Evolutionary conservation across 2,797 vertebrate species (phyloP), one percentile per base, ranked within the genome.

Genomic region (Sylvia borin): DNA sequence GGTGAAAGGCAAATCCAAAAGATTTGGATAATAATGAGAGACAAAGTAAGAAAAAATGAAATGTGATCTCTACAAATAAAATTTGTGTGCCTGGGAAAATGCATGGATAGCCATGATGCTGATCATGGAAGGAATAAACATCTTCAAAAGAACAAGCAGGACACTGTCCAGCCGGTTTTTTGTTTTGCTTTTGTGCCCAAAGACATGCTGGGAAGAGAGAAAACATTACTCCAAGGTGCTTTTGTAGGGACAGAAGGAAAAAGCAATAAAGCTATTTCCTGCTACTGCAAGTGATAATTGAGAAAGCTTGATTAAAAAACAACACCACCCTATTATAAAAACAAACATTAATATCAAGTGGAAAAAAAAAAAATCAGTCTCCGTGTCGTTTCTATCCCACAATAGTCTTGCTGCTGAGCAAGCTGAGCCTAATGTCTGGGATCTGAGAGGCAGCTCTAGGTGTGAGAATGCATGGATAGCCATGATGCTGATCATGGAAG

Each of bases 1-100:
- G 87, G 27, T 51, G 77, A 95, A 94, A 91, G 31, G 17, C 27
- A 95, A 68, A 85, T 77, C 34, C 45, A 68, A 62, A 79, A 93
- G 81, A 48, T n/a, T 38, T 47, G 85, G 31, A 60, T 74, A 94
- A 73, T 61, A 87, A 60, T 26, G 17, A 32, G 77, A 76, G 40
- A 9, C 4, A 27, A 38, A 38, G 11, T 24, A 38, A 50, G 7
- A 45, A 29, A 26, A 92, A 83, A 88, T 74, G 26, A 85, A 58
- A 38, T 45, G 36, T 54, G 22, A 90, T 42, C 11, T 83, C 11
- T 71, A 4, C 45, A 72, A 70, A 68, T 74, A 64, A 78, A 73
- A 70, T 12, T 6, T 42, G 17, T 15, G 24, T 90, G 42, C 22
- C 7, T 31, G 32, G 15, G 9, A 13, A 22, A 3, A 40, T 51